Evolutionary conservation across 1,140 invertebrate species (phyloP).

Genomic region (Drosophila suzukii): DNA sequence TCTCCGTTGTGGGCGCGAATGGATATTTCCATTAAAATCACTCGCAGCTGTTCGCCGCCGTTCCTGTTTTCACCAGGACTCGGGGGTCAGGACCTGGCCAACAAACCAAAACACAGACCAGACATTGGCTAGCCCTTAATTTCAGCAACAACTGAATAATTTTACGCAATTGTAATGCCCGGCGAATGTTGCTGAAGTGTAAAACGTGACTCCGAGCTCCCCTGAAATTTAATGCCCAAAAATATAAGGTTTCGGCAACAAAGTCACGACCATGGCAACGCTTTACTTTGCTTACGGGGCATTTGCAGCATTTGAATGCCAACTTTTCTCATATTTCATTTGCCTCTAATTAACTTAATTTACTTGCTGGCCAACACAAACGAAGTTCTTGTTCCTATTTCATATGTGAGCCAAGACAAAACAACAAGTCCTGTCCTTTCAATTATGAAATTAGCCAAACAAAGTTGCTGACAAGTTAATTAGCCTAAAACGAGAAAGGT

Average conservation of each 20-base stretch:
- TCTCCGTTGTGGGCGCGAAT: constrained; percentile 71
- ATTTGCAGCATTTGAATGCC: constrained; percentile 61
- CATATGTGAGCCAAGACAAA: constrained; percentile 36
- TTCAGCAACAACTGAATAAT: constrained; percentile 58
- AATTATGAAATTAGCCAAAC: constrained; percentile 42
- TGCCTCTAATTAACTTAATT: constrained; percentile 73
- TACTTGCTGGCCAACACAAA: constrained; percentile 39
- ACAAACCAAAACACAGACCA: constrained; percentile 36
- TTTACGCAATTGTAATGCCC: constrained; percentile 73
- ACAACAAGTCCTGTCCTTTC: constrained; percentile 38
- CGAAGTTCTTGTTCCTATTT: constrained; percentile 18
- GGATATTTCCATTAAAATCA: constrained; percentile 78
- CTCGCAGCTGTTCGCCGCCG: constrained; percentile 59
- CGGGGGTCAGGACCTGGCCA: constrained; percentile 16
- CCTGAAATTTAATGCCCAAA: constrained; percentile 56
- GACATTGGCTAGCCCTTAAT: constrained; percentile 52
- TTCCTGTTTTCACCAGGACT: constrained; percentile 6
- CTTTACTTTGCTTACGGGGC: constrained; percentile 49
- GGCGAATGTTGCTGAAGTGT: constrained; percentile 67
- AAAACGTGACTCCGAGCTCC: constrained; percentile 57
- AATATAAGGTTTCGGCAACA: constrained; percentile 46
- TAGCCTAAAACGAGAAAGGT: constrained; percentile 39
- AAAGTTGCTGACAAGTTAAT: constrained; percentile 38
- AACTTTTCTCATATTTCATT: constrained; percentile 76
- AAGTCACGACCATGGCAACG: constrained; percentile 20